Percentiles rank a stretch among this genome's conserved stretches.
Evolutionary conservation across 2,888 invertebrate species (phyloP).

Genomic region (Tipula unca): DNA sequence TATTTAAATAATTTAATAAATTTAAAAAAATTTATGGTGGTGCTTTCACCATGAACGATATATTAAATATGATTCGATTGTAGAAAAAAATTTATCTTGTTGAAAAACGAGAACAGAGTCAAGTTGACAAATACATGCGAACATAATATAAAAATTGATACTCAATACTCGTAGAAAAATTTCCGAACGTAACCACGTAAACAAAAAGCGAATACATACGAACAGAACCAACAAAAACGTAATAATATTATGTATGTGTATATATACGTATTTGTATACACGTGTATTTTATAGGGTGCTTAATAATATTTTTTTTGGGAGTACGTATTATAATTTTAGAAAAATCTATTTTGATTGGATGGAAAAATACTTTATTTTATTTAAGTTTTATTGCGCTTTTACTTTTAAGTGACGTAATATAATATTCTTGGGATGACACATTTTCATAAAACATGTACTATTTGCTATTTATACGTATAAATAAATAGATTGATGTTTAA

Average conservation of each 20-base stretch:
- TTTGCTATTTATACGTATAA: background rate
- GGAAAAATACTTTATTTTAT: background rate
- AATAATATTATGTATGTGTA: background rate
- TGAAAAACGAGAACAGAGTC: conserved; percentile 1
- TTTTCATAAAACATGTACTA: background rate
- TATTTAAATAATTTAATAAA: too few relatives aligned
- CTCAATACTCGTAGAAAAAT: background rate
- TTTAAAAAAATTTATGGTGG: background rate
- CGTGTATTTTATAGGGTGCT: background rate
- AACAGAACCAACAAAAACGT: background rate
- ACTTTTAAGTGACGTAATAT: background rate
- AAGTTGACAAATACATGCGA: background rate
- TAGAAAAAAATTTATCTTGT: conserved; percentile 3
- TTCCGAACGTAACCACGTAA: conserved; percentile 8
- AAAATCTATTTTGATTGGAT: background rate
- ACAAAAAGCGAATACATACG: background rate
- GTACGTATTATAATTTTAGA: background rate
- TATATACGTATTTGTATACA: background rate
- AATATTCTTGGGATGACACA: background rate
- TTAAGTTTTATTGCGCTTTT: background rate
- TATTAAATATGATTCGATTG: conserved; percentile 2
- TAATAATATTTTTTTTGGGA: background rate
- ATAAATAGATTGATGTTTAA: too few relatives aligned
- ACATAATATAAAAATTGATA: background rate
- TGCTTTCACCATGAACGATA: background rate